Conservation (phyloP, 2,113 vertebrate genomes). For the Australoheros scitulus region DNA sequence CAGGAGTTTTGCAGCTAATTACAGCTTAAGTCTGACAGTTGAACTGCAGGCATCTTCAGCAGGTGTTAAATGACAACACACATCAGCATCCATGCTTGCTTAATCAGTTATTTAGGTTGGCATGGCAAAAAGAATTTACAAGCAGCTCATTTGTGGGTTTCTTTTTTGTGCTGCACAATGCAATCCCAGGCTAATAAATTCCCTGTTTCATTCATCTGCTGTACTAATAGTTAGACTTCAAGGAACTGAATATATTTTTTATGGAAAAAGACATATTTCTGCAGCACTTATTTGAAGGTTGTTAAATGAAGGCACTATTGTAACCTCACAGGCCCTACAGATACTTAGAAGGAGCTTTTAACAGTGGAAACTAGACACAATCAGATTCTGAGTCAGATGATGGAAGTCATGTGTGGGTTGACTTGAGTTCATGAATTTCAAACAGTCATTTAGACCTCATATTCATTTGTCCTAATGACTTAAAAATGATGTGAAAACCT, state of each 20-base stretch:
- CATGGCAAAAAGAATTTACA: neutral
- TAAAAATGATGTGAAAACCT: neutral
- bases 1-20: neutral
- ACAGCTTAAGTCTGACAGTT: neutral
- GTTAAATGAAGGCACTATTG: neutral
- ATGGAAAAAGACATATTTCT: neutral
- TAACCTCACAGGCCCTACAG: neutral
- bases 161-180: neutral
- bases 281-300: neutral
- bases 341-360: conserved; percentile 1
- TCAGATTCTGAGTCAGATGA: neutral
- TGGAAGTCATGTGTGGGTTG: neutral
- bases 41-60: conserved; percentile 14
- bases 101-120: conserved; percentile 9
- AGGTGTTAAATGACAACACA: conserved; percentile 20
- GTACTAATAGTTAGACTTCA: neutral
- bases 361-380: neutral
- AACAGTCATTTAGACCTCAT: neutral
- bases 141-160: neutral
- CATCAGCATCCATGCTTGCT: neutral
- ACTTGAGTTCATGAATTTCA: neutral
- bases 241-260: neutral
- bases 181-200: neutral
- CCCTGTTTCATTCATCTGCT: neutral
- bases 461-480: neutral